Conservation (phyloP, 2,797 vertebrate species). For the Kryptolebias ocellatus region DNA sequence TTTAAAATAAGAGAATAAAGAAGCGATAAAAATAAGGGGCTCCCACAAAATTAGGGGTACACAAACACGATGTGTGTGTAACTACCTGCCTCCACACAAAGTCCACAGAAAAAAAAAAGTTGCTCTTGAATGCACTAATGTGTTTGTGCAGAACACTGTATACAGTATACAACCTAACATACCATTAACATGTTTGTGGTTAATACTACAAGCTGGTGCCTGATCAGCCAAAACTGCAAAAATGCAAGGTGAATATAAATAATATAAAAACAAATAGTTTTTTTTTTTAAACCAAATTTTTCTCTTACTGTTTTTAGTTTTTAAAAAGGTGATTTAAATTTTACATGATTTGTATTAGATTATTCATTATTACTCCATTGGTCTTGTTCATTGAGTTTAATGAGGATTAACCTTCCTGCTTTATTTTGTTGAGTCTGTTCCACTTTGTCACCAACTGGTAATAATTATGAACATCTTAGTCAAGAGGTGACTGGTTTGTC, state of each 20-base stretch:
- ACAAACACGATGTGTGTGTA: too few species aligned
- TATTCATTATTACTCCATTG: too few species aligned
- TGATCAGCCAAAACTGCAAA: background rate
- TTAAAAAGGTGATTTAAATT: too few species aligned
- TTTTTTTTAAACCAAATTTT: too few species aligned
- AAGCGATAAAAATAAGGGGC: too few species aligned
- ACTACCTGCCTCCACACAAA: background rate
- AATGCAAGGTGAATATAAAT: background rate
- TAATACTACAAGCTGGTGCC: background rate
- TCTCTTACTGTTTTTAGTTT: too few species aligned
- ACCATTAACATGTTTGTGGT: conserved; percentile 3
- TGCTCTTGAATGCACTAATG: too few species aligned
- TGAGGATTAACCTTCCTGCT: background rate
- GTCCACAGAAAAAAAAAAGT: background rate
- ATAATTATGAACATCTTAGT: background rate
- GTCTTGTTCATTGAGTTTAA: too few species aligned
- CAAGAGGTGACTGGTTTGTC: background rate
- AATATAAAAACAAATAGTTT: too few species aligned
- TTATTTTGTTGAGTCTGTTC: background rate
- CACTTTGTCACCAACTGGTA: background rate
- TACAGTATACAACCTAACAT: background rate
- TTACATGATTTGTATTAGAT: too few species aligned
- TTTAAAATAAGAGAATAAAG: background rate
- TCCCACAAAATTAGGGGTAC: too few species aligned
- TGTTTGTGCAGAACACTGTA: background rate